Percentiles rank a stretch among this genome's conserved stretches.
Conservation (phyloP, 2,888 invertebrate species). For the Phortica okadai region DNA sequence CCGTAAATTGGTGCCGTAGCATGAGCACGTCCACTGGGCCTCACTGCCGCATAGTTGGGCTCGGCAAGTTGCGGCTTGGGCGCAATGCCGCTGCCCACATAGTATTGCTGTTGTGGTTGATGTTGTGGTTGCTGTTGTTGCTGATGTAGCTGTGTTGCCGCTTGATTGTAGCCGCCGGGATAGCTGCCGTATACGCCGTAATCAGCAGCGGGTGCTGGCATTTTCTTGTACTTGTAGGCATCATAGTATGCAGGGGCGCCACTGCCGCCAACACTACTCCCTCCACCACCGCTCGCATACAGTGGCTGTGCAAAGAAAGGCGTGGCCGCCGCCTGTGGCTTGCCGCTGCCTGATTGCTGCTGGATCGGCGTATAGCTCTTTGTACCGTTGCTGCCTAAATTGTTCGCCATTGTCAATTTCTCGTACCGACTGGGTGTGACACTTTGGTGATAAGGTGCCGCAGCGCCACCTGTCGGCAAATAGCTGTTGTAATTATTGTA, state of each 20-base stretch:
- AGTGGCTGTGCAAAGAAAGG: constrained; percentile 67
- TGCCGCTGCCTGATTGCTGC: constrained; percentile 38
- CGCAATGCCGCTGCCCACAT: constrained; percentile 39
- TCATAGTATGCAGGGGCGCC: constrained; percentile 53
- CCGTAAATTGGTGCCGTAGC: constrained; percentile 27
- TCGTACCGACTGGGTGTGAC: background rate
- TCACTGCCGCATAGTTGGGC: constrained; percentile 60
- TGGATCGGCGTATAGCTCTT: constrained; percentile 36
- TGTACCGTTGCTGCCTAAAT: constrained; percentile 27
- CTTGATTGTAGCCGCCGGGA: constrained; percentile 13
- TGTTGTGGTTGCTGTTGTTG: constrained; percentile 34
- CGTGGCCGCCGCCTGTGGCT: constrained; percentile 71
- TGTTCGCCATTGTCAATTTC: constrained; percentile 15
- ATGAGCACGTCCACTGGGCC: constrained; percentile 60
- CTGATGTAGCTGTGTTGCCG: constrained; percentile 35
- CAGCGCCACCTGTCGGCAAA: background rate
- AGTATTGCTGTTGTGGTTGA: constrained; percentile 46
- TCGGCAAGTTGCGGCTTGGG: constrained; percentile 60
- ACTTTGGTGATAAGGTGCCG: constrained; percentile 7
- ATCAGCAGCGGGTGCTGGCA: constrained; percentile 23
- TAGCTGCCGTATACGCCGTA: constrained; percentile 35
- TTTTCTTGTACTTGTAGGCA: constrained; percentile 61
- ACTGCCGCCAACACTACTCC: background rate
- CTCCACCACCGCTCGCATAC: background rate
- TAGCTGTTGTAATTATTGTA: constrained; percentile 22